Evolutionary conservation across 2,797 vertebrate genomes (phyloP).

Genomic region (Lepilemur septentrionalis): DNA sequence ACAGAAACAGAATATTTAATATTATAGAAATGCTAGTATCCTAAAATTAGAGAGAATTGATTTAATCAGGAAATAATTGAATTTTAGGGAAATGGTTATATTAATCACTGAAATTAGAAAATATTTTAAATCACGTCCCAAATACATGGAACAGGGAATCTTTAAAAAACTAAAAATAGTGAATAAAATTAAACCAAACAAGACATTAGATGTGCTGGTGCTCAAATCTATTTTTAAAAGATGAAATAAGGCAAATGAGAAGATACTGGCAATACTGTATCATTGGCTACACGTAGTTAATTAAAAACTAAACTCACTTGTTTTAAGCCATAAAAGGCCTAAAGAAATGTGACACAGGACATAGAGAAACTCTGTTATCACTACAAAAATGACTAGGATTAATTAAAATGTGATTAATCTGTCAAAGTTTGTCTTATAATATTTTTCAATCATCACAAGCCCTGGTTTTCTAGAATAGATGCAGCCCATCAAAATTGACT

Average conservation of each 20-base stretch:
- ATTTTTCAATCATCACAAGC: constrained; percentile 26
- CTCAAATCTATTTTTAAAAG: constrained; percentile 69
- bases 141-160: background rate
- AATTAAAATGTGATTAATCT: constrained; percentile 74
- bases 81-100: constrained; percentile 60
- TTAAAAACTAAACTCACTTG: constrained; percentile 76
- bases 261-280: constrained; percentile 36
- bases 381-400: constrained; percentile 67
- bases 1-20: background rate
- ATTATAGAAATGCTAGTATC: background rate
- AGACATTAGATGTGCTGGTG: background rate
- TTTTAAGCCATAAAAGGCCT: constrained; percentile 51
- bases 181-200: constrained; percentile 57
- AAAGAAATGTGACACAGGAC: constrained; percentile 10
- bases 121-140: constrained; percentile 60
- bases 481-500: background rate
- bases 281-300: constrained; percentile 64
- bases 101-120: constrained; percentile 31
- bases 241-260: constrained; percentile 70
- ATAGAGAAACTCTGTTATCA: constrained; percentile 55
- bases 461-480: background rate
- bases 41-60: constrained; percentile 37
- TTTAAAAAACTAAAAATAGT: background rate
- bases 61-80: constrained; percentile 75
- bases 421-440: constrained; percentile 35